Conservation (phyloP, 1,140 invertebrate genomes). For the Drosophila tani region DNA sequence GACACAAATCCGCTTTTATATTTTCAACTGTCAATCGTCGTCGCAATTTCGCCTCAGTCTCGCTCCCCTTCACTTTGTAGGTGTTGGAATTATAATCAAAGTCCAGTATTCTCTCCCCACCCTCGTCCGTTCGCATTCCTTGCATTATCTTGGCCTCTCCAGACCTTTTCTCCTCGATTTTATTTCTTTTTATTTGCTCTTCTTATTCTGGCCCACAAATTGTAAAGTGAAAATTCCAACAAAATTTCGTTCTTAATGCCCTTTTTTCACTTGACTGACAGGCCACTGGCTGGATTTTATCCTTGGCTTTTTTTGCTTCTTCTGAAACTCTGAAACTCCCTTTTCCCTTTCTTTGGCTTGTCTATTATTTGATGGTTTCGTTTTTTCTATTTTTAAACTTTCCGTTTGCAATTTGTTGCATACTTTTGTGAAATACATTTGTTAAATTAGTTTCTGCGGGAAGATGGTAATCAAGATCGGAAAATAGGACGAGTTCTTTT, state of each 20-base stretch:
- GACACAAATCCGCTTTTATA: constrained; percentile 82
- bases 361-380: constrained; percentile 51
- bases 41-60: constrained; percentile 52
- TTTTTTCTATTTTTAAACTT: constrained; percentile 17
- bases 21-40: constrained; percentile 81
- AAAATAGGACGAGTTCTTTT: neutral
- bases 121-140: constrained; percentile 26
- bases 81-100: constrained; percentile 82
- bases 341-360: constrained; percentile 3
- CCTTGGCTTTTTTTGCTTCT: neutral
- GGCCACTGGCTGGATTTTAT: constrained; percentile 13
- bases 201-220: constrained; percentile 51
- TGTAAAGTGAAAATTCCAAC: constrained; percentile 80
- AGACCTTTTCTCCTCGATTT: constrained; percentile 43
- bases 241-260: constrained; percentile 74
- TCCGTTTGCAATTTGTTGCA: constrained; percentile 64
- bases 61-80: constrained; percentile 46
- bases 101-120: constrained; percentile 27
- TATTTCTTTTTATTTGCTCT: constrained; percentile 47
- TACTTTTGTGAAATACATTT: constrained; percentile 66
- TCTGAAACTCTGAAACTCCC: neutral
- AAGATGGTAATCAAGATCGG: constrained; percentile 37
- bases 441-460: constrained; percentile 65
- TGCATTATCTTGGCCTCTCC: constrained; percentile 43
- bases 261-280: constrained; percentile 75